These are phyloP conservation scores for Cliona cf. orientalis DNA, from an alignment of 37 sponge, comb jelly and placozoan species.

Conservation along the genomic window DNA sequence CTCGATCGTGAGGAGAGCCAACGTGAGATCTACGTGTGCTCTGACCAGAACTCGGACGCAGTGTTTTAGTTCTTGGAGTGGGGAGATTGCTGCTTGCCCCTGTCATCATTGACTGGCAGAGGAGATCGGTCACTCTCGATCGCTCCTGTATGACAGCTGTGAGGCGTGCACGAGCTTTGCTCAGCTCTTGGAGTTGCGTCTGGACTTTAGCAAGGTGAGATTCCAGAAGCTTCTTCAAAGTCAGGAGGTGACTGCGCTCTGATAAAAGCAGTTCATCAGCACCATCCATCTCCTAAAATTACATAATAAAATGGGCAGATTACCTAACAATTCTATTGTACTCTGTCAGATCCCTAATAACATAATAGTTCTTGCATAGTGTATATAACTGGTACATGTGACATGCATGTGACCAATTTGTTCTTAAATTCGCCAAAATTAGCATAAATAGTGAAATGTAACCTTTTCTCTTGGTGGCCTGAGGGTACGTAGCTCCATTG, in stretches of 20 bases:
- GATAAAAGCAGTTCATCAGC: slow-evolving; percentile 43
- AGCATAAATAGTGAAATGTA: too few relatives aligned
- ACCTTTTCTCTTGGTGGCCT: slow-evolving; percentile 79
- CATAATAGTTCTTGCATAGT: too few relatives aligned
- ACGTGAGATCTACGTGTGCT: not conserved
- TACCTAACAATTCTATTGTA: not conserved
- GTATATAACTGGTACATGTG: too few relatives aligned
- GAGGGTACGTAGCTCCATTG: slow-evolving; percentile 26
- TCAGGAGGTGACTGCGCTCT: slow-evolving; percentile 45
- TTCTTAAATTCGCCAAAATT: too few relatives aligned
- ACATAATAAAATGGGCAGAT: not conserved
- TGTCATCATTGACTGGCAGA: slow-evolving; percentile 64
- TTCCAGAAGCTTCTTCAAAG: slow-evolving; percentile 58
- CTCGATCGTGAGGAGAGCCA: too few relatives aligned
- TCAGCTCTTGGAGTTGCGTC: slow-evolving; percentile 61
- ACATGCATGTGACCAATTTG: too few relatives aligned
- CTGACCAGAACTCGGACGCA: not conserved
- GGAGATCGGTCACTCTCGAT: slow-evolving; percentile 62
- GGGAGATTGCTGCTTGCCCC: too few relatives aligned
- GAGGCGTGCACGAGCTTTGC: slow-evolving; percentile 12
- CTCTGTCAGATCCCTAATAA: too few relatives aligned
- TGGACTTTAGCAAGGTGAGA: slow-evolving; percentile 51
- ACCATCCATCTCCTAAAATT: slow-evolving; percentile 46
- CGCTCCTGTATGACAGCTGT: slow-evolving; percentile 56
- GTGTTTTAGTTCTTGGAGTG: not conserved